Percentiles rank a stretch among this genome's conserved stretches.
These are phyloP conservation scores for Heterotis niloticus DNA, from an alignment of 2,113 vertebrate genomes.

Conservation along the genomic window DNA sequence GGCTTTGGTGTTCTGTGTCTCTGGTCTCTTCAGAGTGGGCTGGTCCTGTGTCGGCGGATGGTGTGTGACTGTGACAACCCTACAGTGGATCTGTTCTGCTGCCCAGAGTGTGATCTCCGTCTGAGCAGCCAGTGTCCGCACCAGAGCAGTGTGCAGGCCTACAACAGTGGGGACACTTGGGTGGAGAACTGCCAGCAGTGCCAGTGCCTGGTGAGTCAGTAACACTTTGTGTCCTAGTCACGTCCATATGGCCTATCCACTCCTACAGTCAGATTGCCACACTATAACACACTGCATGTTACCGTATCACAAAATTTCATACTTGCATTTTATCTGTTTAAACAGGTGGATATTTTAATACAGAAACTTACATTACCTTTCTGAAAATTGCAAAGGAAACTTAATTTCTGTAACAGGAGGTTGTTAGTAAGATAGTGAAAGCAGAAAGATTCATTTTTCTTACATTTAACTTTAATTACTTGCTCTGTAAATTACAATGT, in stretches of 20 bases:
- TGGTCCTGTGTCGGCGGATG: constrained; percentile 95
- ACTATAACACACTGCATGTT: background rate
- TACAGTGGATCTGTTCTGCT: constrained; percentile 92
- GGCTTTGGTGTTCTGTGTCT: background rate
- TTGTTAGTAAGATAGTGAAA: background rate
- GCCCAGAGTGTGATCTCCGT: constrained; percentile 91
- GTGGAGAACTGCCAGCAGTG: constrained; percentile 93
- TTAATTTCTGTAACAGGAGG: background rate
- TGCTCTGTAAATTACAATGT: background rate
- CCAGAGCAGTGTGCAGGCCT: constrained; percentile 83
- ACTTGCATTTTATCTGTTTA: too few relatives aligned
- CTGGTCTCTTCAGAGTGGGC: constrained; percentile 68
- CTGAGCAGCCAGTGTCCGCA: constrained; percentile 92
- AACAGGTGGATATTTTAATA: too few relatives aligned
- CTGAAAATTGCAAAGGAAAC: too few relatives aligned
- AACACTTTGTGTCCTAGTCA: background rate
- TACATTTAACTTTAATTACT: background rate
- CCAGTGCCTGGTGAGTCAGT: constrained; percentile 83
- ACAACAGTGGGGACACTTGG: constrained; percentile 93
- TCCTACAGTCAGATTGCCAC: background rate
- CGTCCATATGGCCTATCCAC: background rate
- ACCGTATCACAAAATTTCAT: background rate
- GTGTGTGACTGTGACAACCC: constrained; percentile 98
- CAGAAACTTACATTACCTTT: too few relatives aligned
- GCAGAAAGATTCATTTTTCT: too few relatives aligned